Evolutionary conservation across 2,113 vertebrate species (phyloP).

Genomic region (Garra rufa): DNA sequence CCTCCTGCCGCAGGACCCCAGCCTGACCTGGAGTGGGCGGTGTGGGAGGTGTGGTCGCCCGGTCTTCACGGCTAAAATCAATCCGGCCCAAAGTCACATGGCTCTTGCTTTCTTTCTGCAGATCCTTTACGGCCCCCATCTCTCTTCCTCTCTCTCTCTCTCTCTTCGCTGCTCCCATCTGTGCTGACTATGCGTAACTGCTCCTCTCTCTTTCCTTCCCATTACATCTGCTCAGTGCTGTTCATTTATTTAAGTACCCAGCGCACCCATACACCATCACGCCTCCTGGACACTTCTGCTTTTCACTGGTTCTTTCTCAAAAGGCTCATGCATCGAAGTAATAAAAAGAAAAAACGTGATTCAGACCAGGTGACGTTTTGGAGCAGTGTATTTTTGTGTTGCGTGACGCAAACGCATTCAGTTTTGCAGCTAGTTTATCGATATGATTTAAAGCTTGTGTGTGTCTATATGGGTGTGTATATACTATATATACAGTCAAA

Average conservation of each 20-base stretch:
- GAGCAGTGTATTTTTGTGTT: not conserved
- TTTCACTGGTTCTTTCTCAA: slow-evolving; percentile 26
- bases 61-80: slow-evolving; percentile 46
- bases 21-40: slow-evolving; percentile 51
- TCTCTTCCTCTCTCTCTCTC: not conserved
- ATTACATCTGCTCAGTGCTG: slow-evolving; percentile 54
- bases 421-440: not conserved
- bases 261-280: slow-evolving; percentile 23
- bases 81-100: slow-evolving; percentile 49
- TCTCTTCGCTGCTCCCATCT: slow-evolving; percentile 46
- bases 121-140: not conserved
- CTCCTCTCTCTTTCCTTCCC: slow-evolving; percentile 47
- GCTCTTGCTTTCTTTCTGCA: slow-evolving; percentile 3
- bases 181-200: slow-evolving; percentile 56
- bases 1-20: slow-evolving; percentile 24
- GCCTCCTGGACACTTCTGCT: slow-evolving; percentile 11
- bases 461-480: not conserved
- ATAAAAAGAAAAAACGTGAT: slow-evolving; percentile 4
- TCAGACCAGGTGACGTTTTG: not conserved
- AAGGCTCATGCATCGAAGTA: slow-evolving; percentile 28
- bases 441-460: not conserved
- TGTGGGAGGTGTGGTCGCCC: slow-evolving; percentile 49
- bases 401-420: not conserved
- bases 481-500: too few species aligned
- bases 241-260: slow-evolving; percentile 48